Percentiles rank a stretch among this genome's conserved stretches.
Conservation (phyloP, 1,140 invertebrate species). For the Charaxes varanes region DNA sequence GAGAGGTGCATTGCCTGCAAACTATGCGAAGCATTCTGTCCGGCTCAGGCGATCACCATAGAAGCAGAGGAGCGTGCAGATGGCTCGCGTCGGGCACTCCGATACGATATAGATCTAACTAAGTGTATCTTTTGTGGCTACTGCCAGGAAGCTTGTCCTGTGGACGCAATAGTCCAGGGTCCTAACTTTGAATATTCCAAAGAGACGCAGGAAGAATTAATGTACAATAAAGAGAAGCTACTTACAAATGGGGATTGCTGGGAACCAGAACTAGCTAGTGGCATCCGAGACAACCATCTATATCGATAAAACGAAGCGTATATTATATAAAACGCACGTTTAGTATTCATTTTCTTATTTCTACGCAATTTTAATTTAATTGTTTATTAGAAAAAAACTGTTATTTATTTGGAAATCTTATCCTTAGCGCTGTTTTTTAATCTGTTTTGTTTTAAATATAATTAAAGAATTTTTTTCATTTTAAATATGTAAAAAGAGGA, state of each 20-base stretch:
- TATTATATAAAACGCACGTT: background rate
- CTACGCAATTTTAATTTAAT: too few relatives aligned
- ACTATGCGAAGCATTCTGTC: conserved; percentile 97
- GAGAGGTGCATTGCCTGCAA: conserved; percentile 99
- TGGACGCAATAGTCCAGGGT: conserved; percentile 99
- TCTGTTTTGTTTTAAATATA: too few relatives aligned
- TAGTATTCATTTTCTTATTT: too few relatives aligned
- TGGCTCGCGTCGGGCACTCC: conserved; percentile 38
- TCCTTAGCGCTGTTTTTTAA: too few relatives aligned
- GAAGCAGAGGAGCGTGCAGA: conserved; percentile 50
- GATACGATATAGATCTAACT: conserved; percentile 56
- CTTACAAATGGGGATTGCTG: conserved; percentile 98
- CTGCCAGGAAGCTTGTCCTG: conserved; percentile 93
- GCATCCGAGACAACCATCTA: conserved; percentile 96
- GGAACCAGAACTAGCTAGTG: conserved; percentile 98
- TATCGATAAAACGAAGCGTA: conserved; percentile 82
- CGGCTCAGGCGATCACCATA: conserved; percentile 56
- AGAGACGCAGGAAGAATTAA: conserved; percentile 97
- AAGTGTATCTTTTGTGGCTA: conserved; percentile 64
- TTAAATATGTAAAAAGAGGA: too few relatives aligned
- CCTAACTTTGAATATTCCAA: conserved; percentile 99
- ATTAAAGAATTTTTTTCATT: too few relatives aligned
- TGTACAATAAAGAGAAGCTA: conserved; percentile 99
- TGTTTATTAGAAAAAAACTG: too few relatives aligned
- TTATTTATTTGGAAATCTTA: too few relatives aligned